Conservation (phyloP, 2,113 vertebrate species). For the Sigmodon hispidus region DNA sequence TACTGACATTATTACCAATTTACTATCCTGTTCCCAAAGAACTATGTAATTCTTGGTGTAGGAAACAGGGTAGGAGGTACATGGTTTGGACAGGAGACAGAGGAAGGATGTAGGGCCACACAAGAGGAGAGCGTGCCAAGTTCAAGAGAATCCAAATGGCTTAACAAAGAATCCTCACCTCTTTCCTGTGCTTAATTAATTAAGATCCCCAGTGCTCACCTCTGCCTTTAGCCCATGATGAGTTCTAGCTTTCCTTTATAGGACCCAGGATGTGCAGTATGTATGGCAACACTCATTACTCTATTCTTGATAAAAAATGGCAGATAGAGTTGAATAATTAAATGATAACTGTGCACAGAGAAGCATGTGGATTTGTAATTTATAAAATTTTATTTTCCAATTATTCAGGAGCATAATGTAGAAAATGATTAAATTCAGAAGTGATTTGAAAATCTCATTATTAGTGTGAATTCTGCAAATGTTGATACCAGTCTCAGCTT, state of each 20-base stretch:
- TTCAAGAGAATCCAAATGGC: background rate
- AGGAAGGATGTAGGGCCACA: background rate
- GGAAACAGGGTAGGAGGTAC: background rate
- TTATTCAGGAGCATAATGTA: conserved; percentile 72
- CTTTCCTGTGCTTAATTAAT: background rate
- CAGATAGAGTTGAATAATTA: conserved; percentile 77
- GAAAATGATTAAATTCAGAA: conserved; percentile 74
- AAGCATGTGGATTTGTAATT: conserved; percentile 70
- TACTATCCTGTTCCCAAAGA: background rate
- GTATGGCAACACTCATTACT: conserved; percentile 68
- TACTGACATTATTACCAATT: background rate
- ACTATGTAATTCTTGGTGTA: background rate
- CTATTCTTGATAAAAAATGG: conserved; percentile 35
- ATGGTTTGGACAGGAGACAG: background rate
- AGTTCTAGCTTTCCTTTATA: conserved; percentile 52
- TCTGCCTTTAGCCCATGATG: background rate
- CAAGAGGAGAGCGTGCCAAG: background rate
- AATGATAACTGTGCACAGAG: conserved; percentile 65
- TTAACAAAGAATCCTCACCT: background rate
- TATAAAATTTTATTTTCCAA: conserved; percentile 73
- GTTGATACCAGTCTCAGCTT: background rate
- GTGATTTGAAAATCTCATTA: conserved; percentile 77
- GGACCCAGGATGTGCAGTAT: background rate
- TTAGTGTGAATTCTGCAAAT: background rate
- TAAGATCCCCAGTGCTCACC: background rate